Evolutionary conservation across 2,888 invertebrate genomes (phyloP).

Genomic region (Drosophila nr. perissopoda): DNA sequence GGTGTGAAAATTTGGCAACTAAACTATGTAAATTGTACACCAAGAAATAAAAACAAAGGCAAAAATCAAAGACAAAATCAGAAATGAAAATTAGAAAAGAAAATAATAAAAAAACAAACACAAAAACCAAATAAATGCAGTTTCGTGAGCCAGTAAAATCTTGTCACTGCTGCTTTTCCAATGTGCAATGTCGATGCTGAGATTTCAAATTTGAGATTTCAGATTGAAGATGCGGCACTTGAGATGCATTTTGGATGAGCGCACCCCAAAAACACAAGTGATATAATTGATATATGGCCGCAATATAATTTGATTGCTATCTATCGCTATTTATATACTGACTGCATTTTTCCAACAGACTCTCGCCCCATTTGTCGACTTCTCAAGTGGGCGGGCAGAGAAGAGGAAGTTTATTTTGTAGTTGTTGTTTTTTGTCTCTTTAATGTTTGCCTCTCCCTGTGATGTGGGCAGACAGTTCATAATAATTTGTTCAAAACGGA

Average conservation of each 20-base stretch:
- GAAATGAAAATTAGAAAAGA: not conserved
- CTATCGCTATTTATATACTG: constrained; percentile 50
- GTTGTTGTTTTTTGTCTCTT: constrained; percentile 9
- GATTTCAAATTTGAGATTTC: constrained; percentile 36
- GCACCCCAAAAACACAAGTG: constrained; percentile 10
- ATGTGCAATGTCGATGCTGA: constrained; percentile 64
- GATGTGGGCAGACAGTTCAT: constrained; percentile 61
- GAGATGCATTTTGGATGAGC: constrained; percentile 60
- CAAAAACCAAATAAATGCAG: constrained; percentile 66
- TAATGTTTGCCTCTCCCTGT: not conserved
- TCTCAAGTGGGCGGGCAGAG: constrained; percentile 41
- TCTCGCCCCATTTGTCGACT: constrained; percentile 31
- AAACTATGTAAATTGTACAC: constrained; percentile 9
- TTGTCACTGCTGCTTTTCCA: constrained; percentile 66
- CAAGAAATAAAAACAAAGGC: constrained; percentile 15
- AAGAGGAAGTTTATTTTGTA: constrained; percentile 45
- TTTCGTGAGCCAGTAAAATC: constrained; percentile 61
- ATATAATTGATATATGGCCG: constrained; percentile 52
- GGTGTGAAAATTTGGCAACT: constrained; percentile 38
- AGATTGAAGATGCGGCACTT: constrained; percentile 56
- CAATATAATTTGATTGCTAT: constrained; percentile 75
- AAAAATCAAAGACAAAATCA: constrained; percentile 10
- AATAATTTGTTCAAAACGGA: constrained; percentile 63
- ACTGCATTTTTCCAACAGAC: constrained; percentile 15
- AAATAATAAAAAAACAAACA: constrained; percentile 20